phyloP scores from a whole-genome alignment of 2,797 vertebrate genomes.

The Hapalemur alaotrensis region DNA sequence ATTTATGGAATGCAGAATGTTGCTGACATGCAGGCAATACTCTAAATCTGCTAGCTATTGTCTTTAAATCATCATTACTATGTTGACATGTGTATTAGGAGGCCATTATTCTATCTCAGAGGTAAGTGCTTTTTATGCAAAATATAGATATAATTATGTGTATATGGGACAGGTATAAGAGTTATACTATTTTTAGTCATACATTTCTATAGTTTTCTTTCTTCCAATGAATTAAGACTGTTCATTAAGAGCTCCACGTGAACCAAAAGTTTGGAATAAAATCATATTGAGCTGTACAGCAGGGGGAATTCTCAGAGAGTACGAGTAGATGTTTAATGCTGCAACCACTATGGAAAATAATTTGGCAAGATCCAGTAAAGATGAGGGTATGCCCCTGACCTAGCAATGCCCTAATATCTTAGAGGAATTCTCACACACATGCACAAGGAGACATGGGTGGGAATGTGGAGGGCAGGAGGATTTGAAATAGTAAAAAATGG shows the following conservation, averaged over 20 bases:
- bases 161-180: not conserved
- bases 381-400: not conserved
- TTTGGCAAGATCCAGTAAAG: not conserved
- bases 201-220: not conserved
- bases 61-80: not conserved
- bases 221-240: not conserved
- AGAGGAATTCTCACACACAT: rapidly evolving
- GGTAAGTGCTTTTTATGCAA: not conserved
- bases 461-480: rapidly evolving
- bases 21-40: not conserved
- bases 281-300: not conserved
- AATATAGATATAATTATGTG: not conserved
- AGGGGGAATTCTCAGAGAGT: no score
- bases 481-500: not conserved
- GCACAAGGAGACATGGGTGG: rapidly evolving
- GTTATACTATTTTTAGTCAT: not conserved
- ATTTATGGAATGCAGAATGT: no score
- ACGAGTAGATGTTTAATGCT: rapidly evolving
- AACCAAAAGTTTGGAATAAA: not conserved
- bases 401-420: rapidly evolving
- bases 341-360: not conserved
- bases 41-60: not conserved
- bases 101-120: not conserved
- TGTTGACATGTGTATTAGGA: not conserved
- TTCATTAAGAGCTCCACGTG: not conserved